Evolutionary conservation across 2,113 vertebrate genomes (phyloP).

Genomic region (Miniopterus natalensis): DNA sequence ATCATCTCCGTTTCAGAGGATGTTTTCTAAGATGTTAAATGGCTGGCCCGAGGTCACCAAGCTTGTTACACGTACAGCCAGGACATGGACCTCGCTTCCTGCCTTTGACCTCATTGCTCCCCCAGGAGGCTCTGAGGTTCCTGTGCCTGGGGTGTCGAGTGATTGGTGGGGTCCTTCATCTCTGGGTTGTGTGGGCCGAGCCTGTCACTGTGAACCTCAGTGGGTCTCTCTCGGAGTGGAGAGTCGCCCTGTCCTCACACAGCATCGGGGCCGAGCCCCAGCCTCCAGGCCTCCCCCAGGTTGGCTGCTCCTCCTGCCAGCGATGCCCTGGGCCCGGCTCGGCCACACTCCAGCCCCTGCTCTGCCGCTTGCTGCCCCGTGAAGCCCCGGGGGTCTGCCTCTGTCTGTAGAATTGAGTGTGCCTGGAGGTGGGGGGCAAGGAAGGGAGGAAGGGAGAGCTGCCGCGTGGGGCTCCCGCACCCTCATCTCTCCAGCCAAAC

Average conservation of each 20-base stretch:
- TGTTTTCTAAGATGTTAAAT: neutral
- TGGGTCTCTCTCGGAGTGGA: neutral
- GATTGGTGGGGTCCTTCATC: neutral
- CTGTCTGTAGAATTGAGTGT: neutral
- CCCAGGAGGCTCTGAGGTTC: neutral
- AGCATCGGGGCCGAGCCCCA: neutral
- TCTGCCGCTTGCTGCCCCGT: neutral
- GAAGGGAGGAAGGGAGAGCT: too few species aligned
- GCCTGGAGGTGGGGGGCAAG: neutral
- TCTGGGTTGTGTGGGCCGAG: neutral
- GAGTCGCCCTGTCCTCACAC: neutral
- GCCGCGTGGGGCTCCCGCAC: neutral
- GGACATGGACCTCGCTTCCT: neutral
- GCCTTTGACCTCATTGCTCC: neutral
- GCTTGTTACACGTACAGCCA: neutral
- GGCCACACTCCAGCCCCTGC: neutral
- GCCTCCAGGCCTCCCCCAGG: neutral
- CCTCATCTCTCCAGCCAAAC: constrained; percentile 17
- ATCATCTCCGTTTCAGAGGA: neutral
- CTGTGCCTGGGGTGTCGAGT: neutral
- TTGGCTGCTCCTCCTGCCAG: neutral
- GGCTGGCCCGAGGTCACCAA: neutral
- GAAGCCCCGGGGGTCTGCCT: neutral
- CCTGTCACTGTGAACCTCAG: neutral
- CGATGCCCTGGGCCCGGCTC: too few species aligned